Evolutionary conservation across 2,797 vertebrate genomes (phyloP).

Genomic region (Onychomys torridus): DNA sequence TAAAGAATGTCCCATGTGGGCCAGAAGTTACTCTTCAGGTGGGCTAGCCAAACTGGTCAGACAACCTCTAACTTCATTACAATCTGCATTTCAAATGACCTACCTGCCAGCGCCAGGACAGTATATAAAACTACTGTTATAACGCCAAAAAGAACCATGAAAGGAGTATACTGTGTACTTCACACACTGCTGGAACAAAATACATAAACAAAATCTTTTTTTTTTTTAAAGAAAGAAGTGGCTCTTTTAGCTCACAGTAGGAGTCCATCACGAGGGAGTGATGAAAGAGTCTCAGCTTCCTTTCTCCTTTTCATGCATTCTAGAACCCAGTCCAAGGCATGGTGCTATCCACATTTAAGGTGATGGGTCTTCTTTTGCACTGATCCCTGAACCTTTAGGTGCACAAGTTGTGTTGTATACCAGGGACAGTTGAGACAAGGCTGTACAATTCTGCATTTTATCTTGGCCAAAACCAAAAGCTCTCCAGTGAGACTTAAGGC

Average conservation of each 20-base stretch:
- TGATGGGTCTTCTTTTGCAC: not conserved
- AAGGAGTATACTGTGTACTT: not conserved
- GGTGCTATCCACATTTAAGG: too few species aligned
- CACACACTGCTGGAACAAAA: not conserved
- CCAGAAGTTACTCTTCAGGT: not conserved
- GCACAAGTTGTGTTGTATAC: not conserved
- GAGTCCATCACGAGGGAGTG: not conserved
- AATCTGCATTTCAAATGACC: not conserved
- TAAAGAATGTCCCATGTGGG: not conserved
- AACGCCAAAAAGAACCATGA: not conserved
- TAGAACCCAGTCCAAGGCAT: not conserved
- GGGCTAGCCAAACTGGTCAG: not conserved
- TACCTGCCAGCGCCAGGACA: not conserved
- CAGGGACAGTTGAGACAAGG: not conserved
- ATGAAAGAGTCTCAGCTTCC: not conserved
- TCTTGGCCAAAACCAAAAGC: not conserved
- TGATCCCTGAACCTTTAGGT: not conserved
- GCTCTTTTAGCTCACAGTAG: not conserved
- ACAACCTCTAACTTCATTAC: not conserved
- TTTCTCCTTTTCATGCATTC: not conserved
- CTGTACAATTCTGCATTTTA: not conserved
- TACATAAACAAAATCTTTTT: not conserved
- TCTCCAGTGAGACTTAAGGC: not conserved
- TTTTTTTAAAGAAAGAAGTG: not conserved
- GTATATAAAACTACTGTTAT: not conserved